Conservation (phyloP, 1,140 invertebrate species). For the Eciton burchellii region DNA sequence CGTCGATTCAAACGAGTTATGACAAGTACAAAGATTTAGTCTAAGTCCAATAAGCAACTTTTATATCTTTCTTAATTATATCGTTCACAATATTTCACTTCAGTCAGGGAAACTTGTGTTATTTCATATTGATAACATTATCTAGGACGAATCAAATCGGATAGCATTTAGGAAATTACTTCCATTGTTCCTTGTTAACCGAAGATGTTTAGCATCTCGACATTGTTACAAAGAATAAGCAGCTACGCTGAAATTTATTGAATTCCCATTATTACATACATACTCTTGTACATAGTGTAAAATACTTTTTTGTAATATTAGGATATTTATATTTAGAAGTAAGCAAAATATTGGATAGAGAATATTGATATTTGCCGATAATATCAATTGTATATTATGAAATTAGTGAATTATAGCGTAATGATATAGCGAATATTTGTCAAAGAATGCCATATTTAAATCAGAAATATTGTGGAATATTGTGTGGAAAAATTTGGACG, state of each 20-base stretch:
- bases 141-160: constrained; percentile 54
- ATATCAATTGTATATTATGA: constrained; percentile 6
- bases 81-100: constrained; percentile 21
- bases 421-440: too few species aligned
- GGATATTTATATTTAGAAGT: constrained; percentile 76
- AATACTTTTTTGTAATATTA: constrained; percentile 75
- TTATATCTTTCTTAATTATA: constrained; percentile 24
- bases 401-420: constrained; percentile 12
- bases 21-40: constrained; percentile 68
- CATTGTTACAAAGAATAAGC: constrained; percentile 54
- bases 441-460: constrained; percentile 32
- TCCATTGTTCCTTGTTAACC: neutral
- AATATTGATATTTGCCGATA: constrained; percentile 21
- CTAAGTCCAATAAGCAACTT: constrained; percentile 60
- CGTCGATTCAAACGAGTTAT: constrained; percentile 60
- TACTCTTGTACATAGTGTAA: constrained; percentile 83
- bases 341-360: constrained; percentile 25
- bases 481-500: constrained; percentile 57
- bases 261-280: constrained; percentile 73
- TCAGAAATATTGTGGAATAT: too few species aligned
- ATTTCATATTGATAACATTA: constrained; percentile 29
- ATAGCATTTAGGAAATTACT: constrained; percentile 33
- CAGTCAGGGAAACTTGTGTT: constrained; percentile 52
- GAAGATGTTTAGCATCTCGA: constrained; percentile 9
- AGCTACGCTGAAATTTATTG: constrained; percentile 37